A percentile compares a stretch with the other conserved stretches of the same genome.
Conservation (phyloP, 2,888 invertebrate genomes). For the Epistrophe eligans region DNA sequence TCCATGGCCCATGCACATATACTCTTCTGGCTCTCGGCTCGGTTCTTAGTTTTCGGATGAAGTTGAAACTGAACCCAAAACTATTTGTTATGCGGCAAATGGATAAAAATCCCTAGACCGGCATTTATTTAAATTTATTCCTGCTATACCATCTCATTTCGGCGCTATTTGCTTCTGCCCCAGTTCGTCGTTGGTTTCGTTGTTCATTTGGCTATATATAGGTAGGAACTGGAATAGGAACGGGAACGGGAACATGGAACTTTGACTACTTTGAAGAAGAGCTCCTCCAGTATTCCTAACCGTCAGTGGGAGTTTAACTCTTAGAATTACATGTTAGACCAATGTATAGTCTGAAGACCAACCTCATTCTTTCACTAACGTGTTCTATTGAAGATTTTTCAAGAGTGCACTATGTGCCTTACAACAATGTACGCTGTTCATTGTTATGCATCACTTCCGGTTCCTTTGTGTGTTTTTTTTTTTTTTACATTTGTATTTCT, state of each 20-base stretch:
- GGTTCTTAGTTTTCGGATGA: constrained; percentile 43
- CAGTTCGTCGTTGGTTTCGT: constrained; percentile 47
- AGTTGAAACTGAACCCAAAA: constrained; percentile 72
- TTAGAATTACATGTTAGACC: constrained; percentile 6
- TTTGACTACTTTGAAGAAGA: constrained; percentile 32
- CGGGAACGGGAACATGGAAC: not conserved
- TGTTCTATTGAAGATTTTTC: constrained; percentile 65
- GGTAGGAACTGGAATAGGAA: no score
- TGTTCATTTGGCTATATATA: constrained; percentile 44
- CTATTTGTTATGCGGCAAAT: constrained; percentile 83
- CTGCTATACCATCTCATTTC: constrained; percentile 82
- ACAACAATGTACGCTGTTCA: constrained; percentile 42
- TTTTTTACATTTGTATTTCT: constrained; percentile 2
- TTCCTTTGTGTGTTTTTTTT: constrained; percentile 46
- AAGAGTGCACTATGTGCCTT: constrained; percentile 38
- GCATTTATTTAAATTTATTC: constrained; percentile 84
- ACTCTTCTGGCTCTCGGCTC: not conserved
- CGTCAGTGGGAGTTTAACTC: not conserved
- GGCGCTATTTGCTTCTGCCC: constrained; percentile 80
- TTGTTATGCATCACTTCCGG: constrained; percentile 67
- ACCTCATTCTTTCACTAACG: constrained; percentile 47
- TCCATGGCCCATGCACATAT: not conserved
- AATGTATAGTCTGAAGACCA: constrained; percentile 42
- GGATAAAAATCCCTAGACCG: constrained; percentile 84
- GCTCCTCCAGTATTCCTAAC: not conserved